Base-by-base conservation (phyloP, 2,888 invertebrate species). In the Agrochola lota region DNA sequence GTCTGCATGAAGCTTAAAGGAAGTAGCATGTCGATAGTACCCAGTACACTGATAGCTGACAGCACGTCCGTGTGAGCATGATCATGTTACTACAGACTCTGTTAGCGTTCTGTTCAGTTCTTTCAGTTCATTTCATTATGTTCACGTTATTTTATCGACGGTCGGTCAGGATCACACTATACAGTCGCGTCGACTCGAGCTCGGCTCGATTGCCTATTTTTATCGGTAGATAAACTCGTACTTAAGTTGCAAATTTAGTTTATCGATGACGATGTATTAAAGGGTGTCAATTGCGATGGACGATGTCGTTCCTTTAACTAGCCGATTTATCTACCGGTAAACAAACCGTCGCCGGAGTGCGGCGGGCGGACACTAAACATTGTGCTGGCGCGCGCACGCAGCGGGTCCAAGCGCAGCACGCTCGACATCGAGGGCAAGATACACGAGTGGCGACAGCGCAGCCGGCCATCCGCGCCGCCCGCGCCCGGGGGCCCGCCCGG, bases 351-450 rank as follows among this genome's bases (percentile, higher is more conserved):
- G 52, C 15, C 52, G 66, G 26, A 20, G 15, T 8, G 63, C 17
- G 55, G n/a, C 49, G 63, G 23, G 0, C 71, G 66, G 55, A 66
- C 78, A 82, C 77, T 86, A 78, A 79, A 69, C 74, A 15, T 26
- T n/a, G n/a, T 49, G 78, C 70, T 52, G 52, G 77, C 46, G 73
- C 85, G 83, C 81, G 78, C 84, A 78, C 84, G 90, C 89, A 96
- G 96, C 90, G 96, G 95, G 63, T 96, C 96, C 82, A 96, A 96
- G 92, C 95, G 96, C 90, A 96, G 95, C 93, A 96, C 96, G 89
- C 95, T 96, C 86, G 96, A 96, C 95, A 95, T 96, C 95, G 96
- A 96, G 93, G 96, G 96, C 88, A 96, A 96, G 95, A 95, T 96
- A 80, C 96, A 95, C 82, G 94, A 95, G 94, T 96, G 96, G 96